Percentiles rank a stretch among this genome's conserved stretches.
Evolutionary conservation across 2,888 invertebrate genomes (phyloP).

Genomic region (Athrips mouffetella): DNA sequence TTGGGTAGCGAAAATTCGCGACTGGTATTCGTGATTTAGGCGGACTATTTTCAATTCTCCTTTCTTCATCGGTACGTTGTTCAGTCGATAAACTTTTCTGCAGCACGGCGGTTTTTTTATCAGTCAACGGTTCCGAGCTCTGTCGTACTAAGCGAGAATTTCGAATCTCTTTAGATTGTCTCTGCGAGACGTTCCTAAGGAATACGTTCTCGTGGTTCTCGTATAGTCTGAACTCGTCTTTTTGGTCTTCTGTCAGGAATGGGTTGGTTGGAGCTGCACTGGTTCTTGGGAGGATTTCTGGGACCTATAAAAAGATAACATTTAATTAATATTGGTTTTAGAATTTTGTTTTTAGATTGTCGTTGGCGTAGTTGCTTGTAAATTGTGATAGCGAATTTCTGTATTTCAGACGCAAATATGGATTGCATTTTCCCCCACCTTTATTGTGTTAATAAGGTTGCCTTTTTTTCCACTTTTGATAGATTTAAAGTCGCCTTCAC

Average conservation of each 20-base stretch:
- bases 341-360: too few species aligned
- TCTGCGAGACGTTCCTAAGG: slow-evolving; percentile 60
- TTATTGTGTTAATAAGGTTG: too few species aligned
- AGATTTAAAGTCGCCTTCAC: too few species aligned
- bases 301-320: slow-evolving; percentile 38
- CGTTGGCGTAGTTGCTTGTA: too few species aligned
- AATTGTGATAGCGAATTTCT: too few species aligned
- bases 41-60: slow-evolving; percentile 37
- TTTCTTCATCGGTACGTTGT: slow-evolving; percentile 29
- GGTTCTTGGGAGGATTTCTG: slow-evolving; percentile 62
- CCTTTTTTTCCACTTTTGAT: too few species aligned
- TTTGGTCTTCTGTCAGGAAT: slow-evolving; percentile 48
- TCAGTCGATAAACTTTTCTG: slow-evolving; percentile 67
- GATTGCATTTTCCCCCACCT: too few species aligned
- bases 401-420: too few species aligned
- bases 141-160: slow-evolving; percentile 58
- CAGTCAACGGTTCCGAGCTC: slow-evolving; percentile 61
- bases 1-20: slow-evolving; percentile 68
- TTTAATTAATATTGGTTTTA: neutral
- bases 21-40: slow-evolving; percentile 67
- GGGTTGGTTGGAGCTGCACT: slow-evolving; percentile 53
- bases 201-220: slow-evolving; percentile 69
- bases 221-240: slow-evolving; percentile 49
- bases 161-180: slow-evolving; percentile 62
- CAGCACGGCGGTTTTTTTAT: slow-evolving; percentile 46